Percentiles rank a stretch among this genome's conserved stretches.
Conservation (phyloP, 2,113 vertebrate species). For the Cyprinus carpio region DNA sequence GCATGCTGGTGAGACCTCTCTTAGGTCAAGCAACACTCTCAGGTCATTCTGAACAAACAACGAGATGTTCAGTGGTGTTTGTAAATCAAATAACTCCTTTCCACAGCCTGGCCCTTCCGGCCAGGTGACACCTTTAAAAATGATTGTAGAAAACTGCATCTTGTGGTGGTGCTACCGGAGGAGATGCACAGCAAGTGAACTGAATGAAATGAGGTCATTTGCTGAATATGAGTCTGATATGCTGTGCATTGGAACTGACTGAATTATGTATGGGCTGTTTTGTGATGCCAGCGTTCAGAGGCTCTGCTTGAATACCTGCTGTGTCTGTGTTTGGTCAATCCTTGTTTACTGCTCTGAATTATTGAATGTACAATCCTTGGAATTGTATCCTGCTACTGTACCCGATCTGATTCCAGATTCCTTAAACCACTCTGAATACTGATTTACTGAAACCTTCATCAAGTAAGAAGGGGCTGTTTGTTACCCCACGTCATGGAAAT, state of each 20-base stretch:
- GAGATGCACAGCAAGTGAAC: neutral
- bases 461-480: neutral
- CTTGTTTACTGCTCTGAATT: constrained; percentile 39
- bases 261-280: neutral
- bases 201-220: neutral
- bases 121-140: neutral
- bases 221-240: neutral
- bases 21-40: constrained; percentile 8
- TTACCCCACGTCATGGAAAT: neutral
- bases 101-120: neutral
- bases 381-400: constrained; percentile 23
- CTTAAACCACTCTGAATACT: neutral
- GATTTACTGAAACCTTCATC: neutral
- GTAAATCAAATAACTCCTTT: neutral
- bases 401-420: neutral
- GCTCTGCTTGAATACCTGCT: constrained; percentile 6
- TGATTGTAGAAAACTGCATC: neutral
- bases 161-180: neutral
- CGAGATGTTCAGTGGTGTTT: neutral
- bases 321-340: constrained; percentile 17
- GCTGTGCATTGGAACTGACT: neutral
- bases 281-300: neutral
- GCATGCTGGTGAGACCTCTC: constrained; percentile 16
- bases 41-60: constrained; percentile 5
- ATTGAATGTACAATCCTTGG: constrained; percentile 67